Percentiles rank a stretch among this genome's conserved stretches.
Evolutionary conservation across 1,140 invertebrate genomes (phyloP).

Genomic region (Parasteatoda tepidariorum): DNA sequence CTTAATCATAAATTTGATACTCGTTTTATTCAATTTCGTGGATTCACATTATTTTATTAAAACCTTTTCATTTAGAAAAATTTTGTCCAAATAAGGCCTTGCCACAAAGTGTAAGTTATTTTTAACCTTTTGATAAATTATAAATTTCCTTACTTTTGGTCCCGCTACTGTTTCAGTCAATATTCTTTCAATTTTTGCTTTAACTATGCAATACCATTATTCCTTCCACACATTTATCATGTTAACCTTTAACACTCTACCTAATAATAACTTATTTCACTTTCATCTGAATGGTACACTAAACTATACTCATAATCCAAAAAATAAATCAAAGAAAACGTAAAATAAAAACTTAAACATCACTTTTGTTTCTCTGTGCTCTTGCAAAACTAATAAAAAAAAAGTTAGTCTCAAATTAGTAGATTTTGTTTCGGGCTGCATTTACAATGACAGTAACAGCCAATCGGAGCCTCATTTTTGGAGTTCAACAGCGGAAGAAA

Average conservation of each 20-base stretch:
- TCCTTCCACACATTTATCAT: background rate
- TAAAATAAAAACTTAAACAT: no score
- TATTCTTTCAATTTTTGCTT: no score
- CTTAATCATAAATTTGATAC: no score
- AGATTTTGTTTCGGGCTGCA: background rate
- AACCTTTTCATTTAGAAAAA: no score
- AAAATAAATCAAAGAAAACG: background rate
- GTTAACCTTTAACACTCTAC: background rate
- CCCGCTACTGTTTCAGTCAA: no score
- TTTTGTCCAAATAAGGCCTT: no score
- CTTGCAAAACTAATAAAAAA: background rate
- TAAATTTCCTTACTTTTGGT: no score
- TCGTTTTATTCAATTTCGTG: no score
- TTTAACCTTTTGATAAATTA: no score
- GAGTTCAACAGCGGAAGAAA: background rate
- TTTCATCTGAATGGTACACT: background rate
- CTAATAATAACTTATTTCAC: background rate
- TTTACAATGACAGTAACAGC: constrained; percentile 16
- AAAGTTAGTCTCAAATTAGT: background rate
- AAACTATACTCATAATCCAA: background rate
- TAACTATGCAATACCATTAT: no score
- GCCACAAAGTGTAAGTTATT: no score
- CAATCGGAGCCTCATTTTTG: constrained; percentile 9
- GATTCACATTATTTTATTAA: no score
- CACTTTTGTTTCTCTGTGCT: background rate